These are phyloP conservation scores for Ramphastos sulfuratus DNA, from an alignment of 2,113 vertebrate species.

Conservation along the genomic window DNA sequence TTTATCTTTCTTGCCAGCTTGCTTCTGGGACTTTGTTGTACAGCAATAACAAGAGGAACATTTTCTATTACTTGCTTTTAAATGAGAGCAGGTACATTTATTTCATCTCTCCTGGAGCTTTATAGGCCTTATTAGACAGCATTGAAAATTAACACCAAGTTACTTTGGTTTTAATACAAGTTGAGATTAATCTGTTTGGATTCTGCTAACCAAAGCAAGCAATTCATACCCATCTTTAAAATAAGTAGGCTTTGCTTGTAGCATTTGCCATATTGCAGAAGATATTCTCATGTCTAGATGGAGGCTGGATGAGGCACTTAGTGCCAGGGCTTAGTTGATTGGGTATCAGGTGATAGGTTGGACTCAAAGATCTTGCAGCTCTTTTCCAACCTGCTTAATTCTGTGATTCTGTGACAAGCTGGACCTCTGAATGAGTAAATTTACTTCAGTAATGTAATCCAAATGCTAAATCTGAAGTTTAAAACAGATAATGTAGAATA, in stretches of 20 bases:
- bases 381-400: too few species aligned
- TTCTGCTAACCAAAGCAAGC: background rate
- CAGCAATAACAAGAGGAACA: background rate
- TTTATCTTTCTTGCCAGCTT: background rate
- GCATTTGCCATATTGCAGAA: background rate
- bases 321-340: too few species aligned
- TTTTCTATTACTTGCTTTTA: background rate
- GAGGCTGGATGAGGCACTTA: too few species aligned
- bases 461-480: background rate
- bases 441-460: background rate
- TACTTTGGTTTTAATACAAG: background rate
- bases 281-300: background rate
- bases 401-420: too few species aligned
- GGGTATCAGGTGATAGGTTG: too few species aligned
- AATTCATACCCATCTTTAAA: background rate
- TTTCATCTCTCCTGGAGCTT: background rate
- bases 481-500: background rate
- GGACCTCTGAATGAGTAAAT: background rate
- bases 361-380: too few species aligned
- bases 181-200: background rate
- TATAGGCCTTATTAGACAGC: background rate
- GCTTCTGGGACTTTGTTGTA: background rate
- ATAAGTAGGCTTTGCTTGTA: background rate
- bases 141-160: background rate
- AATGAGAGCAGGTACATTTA: background rate